phyloP scores from a whole-genome alignment of 1,140 invertebrate genomes.

The Formica exsecta region DNA sequence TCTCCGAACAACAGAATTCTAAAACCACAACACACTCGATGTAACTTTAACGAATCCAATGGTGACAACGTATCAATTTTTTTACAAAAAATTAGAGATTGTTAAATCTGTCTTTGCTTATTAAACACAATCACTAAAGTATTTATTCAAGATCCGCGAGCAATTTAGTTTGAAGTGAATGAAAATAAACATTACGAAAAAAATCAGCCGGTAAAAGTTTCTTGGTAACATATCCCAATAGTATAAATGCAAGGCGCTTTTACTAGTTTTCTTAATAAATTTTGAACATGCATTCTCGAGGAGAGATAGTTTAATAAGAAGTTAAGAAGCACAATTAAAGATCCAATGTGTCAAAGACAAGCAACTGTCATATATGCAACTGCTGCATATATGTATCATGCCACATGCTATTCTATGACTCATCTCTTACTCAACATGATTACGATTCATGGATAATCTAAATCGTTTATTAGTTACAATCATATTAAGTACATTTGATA shows the following conservation, averaged over 20 bases:
- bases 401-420: neutral
- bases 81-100: neutral
- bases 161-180: no score
- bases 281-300: neutral
- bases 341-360: slow-evolving; percentile 9
- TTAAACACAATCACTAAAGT: no score
- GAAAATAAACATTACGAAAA: no score
- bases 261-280: neutral
- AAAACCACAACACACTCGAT: slow-evolving; percentile 4
- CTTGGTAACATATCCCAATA: no score
- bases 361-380: neutral
- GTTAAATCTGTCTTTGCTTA: no score
- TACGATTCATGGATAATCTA: neutral
- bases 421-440: slow-evolving; percentile 10
- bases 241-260: neutral
- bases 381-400: neutral
- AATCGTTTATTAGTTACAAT: slow-evolving; percentile 15
- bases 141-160: no score
- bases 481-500: neutral
- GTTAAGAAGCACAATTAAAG: neutral
- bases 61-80: neutral
- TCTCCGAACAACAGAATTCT: slow-evolving; percentile 87
- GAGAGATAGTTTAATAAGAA: neutral
- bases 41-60: neutral
- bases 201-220: no score